phyloP scores from a whole-genome alignment of 2,888 invertebrate genomes.

The Perdita meconis region DNA sequence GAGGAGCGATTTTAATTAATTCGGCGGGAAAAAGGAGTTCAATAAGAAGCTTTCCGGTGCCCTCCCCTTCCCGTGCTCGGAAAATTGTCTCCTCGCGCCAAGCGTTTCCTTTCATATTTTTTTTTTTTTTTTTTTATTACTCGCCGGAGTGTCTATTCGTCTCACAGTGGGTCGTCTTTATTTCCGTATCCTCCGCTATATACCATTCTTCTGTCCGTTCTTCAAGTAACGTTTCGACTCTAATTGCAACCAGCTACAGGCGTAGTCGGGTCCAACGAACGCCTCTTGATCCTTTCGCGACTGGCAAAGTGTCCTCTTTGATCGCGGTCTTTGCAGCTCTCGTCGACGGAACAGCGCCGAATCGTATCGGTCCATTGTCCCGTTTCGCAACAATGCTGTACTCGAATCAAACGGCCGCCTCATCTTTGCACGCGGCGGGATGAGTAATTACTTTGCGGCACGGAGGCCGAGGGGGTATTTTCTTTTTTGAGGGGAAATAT shows the following conservation, averaged over 20 bases:
- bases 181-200: not conserved
- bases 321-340: slow-evolving; percentile 24
- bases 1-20: slow-evolving; percentile 70
- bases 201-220: not conserved
- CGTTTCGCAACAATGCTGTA: not conserved
- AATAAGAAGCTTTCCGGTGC: slow-evolving; percentile 14
- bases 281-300: not conserved
- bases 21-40: slow-evolving; percentile 44
- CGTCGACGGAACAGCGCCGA: slow-evolving; percentile 17
- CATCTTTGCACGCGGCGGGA: not conserved
- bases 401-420: not conserved
- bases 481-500: not conserved
- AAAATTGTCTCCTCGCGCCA: slow-evolving; percentile 35
- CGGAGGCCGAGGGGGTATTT: not conserved
- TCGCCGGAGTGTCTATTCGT: not conserved
- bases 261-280: slow-evolving; percentile 11
- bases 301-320: slow-evolving; percentile 10
- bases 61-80: slow-evolving; percentile 6
- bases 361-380: not conserved
- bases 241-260: slow-evolving; percentile 24
- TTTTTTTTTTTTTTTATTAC: not conserved
- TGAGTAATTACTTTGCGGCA: slow-evolving; percentile 28
- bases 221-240: not conserved
- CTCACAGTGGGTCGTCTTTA: not conserved
- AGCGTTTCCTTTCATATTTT: slow-evolving; percentile 24